These are phyloP conservation scores for Callosobruchus maculatus DNA, from an alignment of 2,888 invertebrate genomes.

Conservation along the genomic window DNA sequence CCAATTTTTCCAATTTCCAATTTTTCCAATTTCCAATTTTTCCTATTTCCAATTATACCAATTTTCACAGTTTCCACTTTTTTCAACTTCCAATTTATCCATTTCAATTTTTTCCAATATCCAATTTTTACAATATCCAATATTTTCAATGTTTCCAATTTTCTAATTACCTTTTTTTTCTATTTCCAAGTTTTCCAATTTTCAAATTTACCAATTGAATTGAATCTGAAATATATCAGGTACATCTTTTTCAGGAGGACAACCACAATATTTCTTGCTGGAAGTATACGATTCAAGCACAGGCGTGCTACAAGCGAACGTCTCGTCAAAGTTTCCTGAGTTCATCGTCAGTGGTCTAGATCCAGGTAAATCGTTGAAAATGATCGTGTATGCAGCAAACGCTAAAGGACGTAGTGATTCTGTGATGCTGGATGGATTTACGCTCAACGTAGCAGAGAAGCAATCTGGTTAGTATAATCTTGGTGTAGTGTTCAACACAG, in stretches of 20 bases:
- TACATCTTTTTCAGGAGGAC: constrained; percentile 48
- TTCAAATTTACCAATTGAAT: background rate
- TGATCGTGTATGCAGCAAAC: constrained; percentile 79
- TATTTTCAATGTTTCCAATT: too few relatives aligned
- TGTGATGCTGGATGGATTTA: constrained; percentile 67
- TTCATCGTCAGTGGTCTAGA: constrained; percentile 76
- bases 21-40: too few relatives aligned
- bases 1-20: too few relatives aligned
- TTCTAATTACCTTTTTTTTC: too few relatives aligned
- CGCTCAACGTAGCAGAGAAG: constrained; percentile 71
- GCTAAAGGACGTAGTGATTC: constrained; percentile 77
- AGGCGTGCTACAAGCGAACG: constrained; percentile 56
- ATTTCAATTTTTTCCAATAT: too few relatives aligned
- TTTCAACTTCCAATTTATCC: too few relatives aligned
- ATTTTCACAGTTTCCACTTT: too few relatives aligned
- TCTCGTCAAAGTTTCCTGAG: constrained; percentile 66
- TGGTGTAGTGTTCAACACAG: too few relatives aligned
- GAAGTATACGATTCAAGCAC: constrained; percentile 62
- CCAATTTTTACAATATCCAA: too few relatives aligned
- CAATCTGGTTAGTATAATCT: constrained; percentile 62
- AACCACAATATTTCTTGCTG: constrained; percentile 67
- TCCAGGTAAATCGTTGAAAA: constrained; percentile 72
- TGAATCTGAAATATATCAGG: background rate
- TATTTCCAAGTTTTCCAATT: too few relatives aligned
- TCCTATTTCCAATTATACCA: too few relatives aligned